Percentiles rank a stretch among this genome's conserved stretches.
Evolutionary conservation across 2,113 vertebrate species (phyloP).

Genomic region (Oncorhynchus gorbuscha): DNA sequence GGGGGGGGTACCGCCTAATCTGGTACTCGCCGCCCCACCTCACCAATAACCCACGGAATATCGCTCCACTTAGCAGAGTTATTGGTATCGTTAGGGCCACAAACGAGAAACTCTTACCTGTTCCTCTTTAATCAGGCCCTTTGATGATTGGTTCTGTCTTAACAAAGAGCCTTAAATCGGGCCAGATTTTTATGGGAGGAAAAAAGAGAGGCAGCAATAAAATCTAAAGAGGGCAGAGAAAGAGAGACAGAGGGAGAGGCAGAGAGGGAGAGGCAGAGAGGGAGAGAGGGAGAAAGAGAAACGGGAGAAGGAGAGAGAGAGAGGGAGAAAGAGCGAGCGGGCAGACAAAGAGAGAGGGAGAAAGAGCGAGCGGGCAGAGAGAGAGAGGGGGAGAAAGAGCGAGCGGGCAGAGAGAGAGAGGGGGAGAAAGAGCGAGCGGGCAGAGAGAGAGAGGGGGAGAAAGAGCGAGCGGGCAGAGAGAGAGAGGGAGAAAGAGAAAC

Average conservation of each 20-base stretch:
- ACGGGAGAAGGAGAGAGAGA: slow-evolving; percentile 34
- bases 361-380: slow-evolving; percentile 3
- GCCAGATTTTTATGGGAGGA: neutral
- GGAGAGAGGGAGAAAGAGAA: slow-evolving; percentile 12
- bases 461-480: neutral
- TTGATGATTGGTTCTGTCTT: slow-evolving; percentile 65
- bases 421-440: slow-evolving; percentile 27
- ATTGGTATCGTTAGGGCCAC: slow-evolving; percentile 48
- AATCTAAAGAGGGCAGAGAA: slow-evolving; percentile 57
- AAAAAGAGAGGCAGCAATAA: slow-evolving; percentile 42
- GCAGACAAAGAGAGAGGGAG: slow-evolving; percentile 24
- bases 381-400: slow-evolving; percentile 29
- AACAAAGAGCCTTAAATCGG: slow-evolving; percentile 41
- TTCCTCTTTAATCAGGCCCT: slow-evolving; percentile 54
- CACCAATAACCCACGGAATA: slow-evolving; percentile 56
- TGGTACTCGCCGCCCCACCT: slow-evolving; percentile 39
- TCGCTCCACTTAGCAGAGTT: slow-evolving; percentile 67
- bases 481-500: neutral
- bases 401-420: neutral
- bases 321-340: slow-evolving; percentile 26
- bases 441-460: slow-evolving; percentile 17
- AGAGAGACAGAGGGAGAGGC: slow-evolving; percentile 28
- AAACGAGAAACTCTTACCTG: slow-evolving; percentile 58
- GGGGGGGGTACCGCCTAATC: slow-evolving; percentile 31
- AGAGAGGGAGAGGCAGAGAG: neutral